phyloP scores from a whole-genome alignment of 1,140 invertebrate genomes.

The Brachionus koreanus region DNA sequence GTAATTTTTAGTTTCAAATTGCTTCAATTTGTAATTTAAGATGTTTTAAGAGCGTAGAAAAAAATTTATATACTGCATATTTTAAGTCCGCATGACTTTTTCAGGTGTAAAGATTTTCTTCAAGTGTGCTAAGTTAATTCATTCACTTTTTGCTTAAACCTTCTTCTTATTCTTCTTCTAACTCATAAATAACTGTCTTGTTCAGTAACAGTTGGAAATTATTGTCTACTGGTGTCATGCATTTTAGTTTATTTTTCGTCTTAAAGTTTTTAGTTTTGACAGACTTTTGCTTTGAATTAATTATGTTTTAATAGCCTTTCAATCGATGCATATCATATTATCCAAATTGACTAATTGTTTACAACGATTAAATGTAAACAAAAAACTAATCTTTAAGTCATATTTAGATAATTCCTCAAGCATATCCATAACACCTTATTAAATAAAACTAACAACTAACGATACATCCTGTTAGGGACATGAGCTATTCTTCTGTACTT shows the following conservation, averaged over 20 bases:
- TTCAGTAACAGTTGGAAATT: neutral
- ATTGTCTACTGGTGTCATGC: neutral
- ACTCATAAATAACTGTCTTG: neutral
- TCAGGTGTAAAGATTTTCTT: neutral
- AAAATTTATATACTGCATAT: neutral
- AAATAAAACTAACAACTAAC: neutral
- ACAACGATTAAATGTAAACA: neutral
- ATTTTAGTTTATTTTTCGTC: neutral
- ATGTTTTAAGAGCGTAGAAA: constrained; percentile 23
- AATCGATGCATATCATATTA: neutral
- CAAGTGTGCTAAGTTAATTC: neutral
- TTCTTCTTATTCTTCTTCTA: neutral
- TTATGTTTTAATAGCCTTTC: neutral
- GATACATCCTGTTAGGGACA: neutral
- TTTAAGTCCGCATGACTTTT: neutral
- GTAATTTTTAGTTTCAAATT: constrained; percentile 12
- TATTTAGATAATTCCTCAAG: constrained; percentile 22
- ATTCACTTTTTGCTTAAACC: no score
- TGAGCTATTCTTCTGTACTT: neutral
- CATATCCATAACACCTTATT: constrained; percentile 9
- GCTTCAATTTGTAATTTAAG: constrained; percentile 12
- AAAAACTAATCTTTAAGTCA: constrained; percentile 1
- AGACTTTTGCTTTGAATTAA: constrained; percentile 3
- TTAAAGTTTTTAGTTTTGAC: neutral
- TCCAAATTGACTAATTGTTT: constrained; percentile 9